A percentile compares a stretch with the other conserved stretches of the same genome.
phyloP scores from a whole-genome alignment of 2,113 vertebrate genomes.

The Macroglossus sobrinus region DNA sequence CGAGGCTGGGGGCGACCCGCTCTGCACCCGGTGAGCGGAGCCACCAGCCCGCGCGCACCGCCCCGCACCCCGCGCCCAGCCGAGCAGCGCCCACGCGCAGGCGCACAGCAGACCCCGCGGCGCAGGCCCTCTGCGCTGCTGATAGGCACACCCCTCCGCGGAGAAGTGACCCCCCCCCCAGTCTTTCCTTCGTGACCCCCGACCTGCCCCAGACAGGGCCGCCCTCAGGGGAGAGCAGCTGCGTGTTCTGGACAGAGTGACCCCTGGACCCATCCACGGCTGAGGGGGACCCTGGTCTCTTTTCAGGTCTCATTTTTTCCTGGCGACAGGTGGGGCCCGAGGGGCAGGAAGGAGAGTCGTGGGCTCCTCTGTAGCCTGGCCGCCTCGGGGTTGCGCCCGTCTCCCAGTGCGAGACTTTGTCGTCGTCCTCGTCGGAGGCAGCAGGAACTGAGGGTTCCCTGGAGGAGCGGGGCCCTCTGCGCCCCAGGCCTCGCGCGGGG shows the following conservation, averaged over 20 bases:
- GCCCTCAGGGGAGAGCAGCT: background rate
- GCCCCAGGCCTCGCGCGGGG: no score
- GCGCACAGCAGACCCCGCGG: background rate
- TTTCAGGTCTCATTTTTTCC: background rate
- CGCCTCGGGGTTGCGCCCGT: background rate
- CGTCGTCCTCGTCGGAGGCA: accelerated
- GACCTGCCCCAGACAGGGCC: background rate
- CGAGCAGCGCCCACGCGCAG: accelerated
- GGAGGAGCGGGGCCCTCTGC: background rate
- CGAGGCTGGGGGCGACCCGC: accelerated
- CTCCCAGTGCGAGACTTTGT: background rate
- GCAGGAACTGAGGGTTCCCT: background rate
- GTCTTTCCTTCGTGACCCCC: background rate
- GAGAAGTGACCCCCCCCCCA: background rate
- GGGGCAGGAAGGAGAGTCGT: background rate
- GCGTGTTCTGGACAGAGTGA: background rate
- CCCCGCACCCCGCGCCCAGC: no score
- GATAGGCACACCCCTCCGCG: no score
- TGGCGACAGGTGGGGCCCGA: background rate
- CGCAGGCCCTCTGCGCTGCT: no score
- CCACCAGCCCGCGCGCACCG: background rate
- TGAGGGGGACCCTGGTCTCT: background rate
- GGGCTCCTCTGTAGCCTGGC: background rate
- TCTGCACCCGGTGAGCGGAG: background rate
- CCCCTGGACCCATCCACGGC: background rate